Percentiles rank a stretch among this genome's conserved stretches.
phyloP scores from a whole-genome alignment of 2,797 vertebrate genomes.

The Poeciliopsis turneri region DNA sequence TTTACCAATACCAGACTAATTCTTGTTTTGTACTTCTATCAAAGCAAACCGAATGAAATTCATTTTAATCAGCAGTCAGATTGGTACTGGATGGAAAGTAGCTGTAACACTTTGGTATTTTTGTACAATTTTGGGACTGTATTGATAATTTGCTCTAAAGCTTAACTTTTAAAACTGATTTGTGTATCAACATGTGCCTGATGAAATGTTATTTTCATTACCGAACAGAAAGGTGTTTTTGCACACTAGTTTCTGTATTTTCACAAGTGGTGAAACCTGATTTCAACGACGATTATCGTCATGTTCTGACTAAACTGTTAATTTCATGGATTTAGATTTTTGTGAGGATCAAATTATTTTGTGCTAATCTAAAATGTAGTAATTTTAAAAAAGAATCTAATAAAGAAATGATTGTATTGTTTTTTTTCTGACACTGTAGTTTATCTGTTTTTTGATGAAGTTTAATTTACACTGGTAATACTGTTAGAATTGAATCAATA shows the following conservation, averaged over 20 bases:
- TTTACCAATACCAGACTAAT: too few species aligned
- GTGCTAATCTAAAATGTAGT: constrained; percentile 29
- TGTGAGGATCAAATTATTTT: constrained; percentile 9
- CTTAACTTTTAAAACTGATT: constrained; percentile 16
- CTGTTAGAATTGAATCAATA: background rate
- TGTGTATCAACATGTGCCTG: constrained; percentile 47
- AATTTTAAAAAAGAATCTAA: constrained; percentile 39
- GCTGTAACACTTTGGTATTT: background rate
- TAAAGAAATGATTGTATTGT: constrained; percentile 18
- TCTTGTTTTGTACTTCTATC: background rate
- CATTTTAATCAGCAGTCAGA: background rate
- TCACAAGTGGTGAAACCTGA: constrained; percentile 1
- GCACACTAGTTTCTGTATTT: constrained; percentile 11
- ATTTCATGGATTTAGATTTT: background rate
- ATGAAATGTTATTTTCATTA: constrained; percentile 15
- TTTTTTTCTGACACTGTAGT: background rate
- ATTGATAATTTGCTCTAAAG: constrained; percentile 12
- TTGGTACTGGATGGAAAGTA: constrained; percentile 3
- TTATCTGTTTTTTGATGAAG: background rate
- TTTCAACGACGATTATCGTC: background rate
- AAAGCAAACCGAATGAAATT: background rate
- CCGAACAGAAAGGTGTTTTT: constrained; percentile 14
- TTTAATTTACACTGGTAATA: background rate
- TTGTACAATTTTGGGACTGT: background rate
- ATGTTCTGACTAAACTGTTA: constrained; percentile 2